These are phyloP conservation scores for Aplochiton taeniatus DNA, from an alignment of 2,797 vertebrate genomes.

Conservation along the genomic window DNA sequence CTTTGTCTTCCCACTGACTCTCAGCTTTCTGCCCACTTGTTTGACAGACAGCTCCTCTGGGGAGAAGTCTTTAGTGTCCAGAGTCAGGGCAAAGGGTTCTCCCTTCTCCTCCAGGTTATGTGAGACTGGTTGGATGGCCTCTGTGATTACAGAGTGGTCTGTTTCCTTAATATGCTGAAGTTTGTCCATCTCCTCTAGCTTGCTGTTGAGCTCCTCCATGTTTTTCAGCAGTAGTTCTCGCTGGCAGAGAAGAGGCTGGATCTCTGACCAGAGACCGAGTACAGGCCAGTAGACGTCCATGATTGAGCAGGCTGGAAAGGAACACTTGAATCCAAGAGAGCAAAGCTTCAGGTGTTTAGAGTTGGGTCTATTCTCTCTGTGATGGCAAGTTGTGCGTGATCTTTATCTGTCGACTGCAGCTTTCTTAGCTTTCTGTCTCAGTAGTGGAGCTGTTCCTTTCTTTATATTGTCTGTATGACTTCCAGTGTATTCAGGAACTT, in stretches of 20 bases:
- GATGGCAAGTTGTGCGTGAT: neutral
- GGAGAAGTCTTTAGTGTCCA: conserved; percentile 75
- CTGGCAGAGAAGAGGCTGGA: conserved; percentile 71
- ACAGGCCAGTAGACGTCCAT: conserved; percentile 76
- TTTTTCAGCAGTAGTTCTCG: conserved; percentile 75
- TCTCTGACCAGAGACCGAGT: conserved; percentile 79
- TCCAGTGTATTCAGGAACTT: conserved; percentile 6
- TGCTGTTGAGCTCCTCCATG: conserved; percentile 76
- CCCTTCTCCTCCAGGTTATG: conserved; percentile 58
- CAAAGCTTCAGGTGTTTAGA: neutral
- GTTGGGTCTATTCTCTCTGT: conserved; percentile 7
- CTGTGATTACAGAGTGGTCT: conserved; percentile 41
- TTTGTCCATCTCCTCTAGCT: conserved; percentile 73
- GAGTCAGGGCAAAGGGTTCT: conserved; percentile 68
- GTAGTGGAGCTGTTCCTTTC: neutral
- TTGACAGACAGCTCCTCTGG: conserved; percentile 74
- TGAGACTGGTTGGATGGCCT: conserved; percentile 63
- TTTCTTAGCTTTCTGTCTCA: conserved; percentile 2
- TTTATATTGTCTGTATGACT: conserved; percentile 6
- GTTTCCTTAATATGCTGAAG: conserved; percentile 78
- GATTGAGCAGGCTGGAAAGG: conserved; percentile 46
- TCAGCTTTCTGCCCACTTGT: conserved; percentile 72
- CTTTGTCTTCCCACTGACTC: conserved; percentile 73
- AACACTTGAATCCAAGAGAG: neutral
- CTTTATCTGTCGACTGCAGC: conserved; percentile 1